These are phyloP conservation scores for Pelmatolapia mariae DNA, from an alignment of 2,113 vertebrate genomes.

Conservation along the genomic window DNA sequence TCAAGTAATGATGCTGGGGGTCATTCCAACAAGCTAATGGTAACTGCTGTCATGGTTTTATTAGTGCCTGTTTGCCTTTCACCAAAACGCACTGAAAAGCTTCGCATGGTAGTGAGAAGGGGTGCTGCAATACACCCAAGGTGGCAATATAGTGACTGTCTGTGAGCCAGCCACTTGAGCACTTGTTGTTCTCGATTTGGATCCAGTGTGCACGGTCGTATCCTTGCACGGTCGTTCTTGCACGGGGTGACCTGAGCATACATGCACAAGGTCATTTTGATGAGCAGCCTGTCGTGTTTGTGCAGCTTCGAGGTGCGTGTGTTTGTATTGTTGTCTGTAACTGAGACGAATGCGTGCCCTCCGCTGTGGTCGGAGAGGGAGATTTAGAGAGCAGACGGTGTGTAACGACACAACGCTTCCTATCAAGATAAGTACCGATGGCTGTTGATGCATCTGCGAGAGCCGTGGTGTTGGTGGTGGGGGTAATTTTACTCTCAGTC, in stretches of 20 bases:
- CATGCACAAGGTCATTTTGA: conserved; percentile 62
- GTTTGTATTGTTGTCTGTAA: conserved; percentile 7
- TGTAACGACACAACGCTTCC: conserved; percentile 32
- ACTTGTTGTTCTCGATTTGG: conserved; percentile 63
- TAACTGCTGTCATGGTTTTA: conserved; percentile 1
- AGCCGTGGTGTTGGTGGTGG: neutral
- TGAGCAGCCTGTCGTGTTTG: conserved; percentile 4
- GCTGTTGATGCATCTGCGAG: neutral
- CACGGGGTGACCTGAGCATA: conserved; percentile 47
- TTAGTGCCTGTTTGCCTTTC: conserved; percentile 6
- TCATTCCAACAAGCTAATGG: conserved; percentile 45
- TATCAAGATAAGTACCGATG: conserved; percentile 24
- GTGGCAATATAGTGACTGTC: conserved; percentile 19
- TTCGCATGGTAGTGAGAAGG: neutral
- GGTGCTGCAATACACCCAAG: conserved; percentile 33
- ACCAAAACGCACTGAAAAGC: neutral
- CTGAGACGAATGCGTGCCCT: conserved; percentile 25
- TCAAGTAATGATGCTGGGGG: conserved; percentile 49
- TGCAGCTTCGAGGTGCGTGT: neutral
- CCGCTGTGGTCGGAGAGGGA: conserved; percentile 17
- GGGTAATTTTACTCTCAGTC: neutral
- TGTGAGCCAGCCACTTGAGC: conserved; percentile 34
- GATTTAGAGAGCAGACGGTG: conserved; percentile 47
- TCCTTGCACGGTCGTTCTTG: neutral
- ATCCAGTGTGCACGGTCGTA: neutral